A percentile compares a stretch with the other conserved stretches of the same genome.
phyloP scores from a whole-genome alignment of 2,888 invertebrate species.

The Panopea generosa region DNA sequence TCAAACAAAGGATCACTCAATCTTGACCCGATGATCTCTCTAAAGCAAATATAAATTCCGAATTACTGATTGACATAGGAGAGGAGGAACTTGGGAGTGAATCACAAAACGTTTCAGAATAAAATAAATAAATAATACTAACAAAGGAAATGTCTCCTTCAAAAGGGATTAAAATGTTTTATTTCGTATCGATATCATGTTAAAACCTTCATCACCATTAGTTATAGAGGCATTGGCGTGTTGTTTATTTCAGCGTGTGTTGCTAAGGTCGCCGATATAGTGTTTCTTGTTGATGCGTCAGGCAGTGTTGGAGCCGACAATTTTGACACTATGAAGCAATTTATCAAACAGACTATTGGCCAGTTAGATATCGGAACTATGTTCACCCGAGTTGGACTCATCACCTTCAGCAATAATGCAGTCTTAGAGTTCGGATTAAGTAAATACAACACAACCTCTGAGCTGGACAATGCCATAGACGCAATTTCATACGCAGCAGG shows the following conservation, averaged over 20 bases:
- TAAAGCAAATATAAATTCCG: no score
- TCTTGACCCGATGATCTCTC: no score
- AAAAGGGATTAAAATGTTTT: no score
- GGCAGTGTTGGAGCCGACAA: constrained; percentile 53
- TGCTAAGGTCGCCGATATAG: constrained; percentile 51
- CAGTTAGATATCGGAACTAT: constrained; percentile 40
- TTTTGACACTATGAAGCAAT: constrained; percentile 45
- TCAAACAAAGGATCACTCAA: no score
- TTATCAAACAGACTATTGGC: constrained; percentile 49
- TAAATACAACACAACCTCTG: constrained; percentile 31
- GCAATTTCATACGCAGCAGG: constrained; percentile 34
- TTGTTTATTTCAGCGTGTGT: constrained; percentile 42
- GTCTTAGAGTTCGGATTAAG: constrained; percentile 35
- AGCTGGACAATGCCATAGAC: constrained; percentile 34
- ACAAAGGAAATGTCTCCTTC: no score
- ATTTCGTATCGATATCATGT: no score
- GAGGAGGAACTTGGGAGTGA: no score
- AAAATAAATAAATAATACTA: no score
- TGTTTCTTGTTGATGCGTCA: constrained; percentile 55
- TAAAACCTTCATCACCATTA: no score
- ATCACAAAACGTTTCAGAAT: no score
- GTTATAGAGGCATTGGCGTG: no score
- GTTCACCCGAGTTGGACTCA: constrained; percentile 50
- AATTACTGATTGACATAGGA: no score
- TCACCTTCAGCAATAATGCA: constrained; percentile 46